Base-by-base conservation (phyloP, 2,113 vertebrate species). In the Dasypus novemcinctus region DNA sequence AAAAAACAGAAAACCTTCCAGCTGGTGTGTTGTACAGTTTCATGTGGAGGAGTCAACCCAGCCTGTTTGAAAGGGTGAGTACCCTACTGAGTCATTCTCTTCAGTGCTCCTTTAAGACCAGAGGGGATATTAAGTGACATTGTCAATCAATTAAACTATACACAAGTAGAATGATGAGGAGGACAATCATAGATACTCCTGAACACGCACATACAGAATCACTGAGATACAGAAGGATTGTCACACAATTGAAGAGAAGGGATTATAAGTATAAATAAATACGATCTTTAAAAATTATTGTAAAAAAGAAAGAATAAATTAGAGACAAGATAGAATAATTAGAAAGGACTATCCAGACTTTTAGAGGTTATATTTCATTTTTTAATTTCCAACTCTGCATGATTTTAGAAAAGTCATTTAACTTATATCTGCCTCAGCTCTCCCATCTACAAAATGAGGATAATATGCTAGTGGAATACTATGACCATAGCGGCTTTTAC, bases 201-300 rank as follows among this genome's bases (percentile, higher is more conserved):
- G 54, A 83, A 76, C 10, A 63, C 12, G 15, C 0, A 5, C 49
- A 85, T 18, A 11, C 36, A 84, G 18, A 76, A 43, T 76, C 36
- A 66, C 36, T 49, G 63, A 76, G 72, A 64, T 8, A 57, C 1
- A 36, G 20, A 31, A 79, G 14, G 33, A 64, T 46, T 83, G 8
- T 72, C 52, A 63, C 20, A 95, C 81, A 95, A 95, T 85, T 69
- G 85, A 85, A 76, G 41, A 5, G 27, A 91, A 78, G 63, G 46
- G 7, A 76, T 82, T 90, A 92, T 0, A 97, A 15, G 46, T 94
- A 80, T 13, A 90, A 90, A 87, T 74, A 88, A 63, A 95, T 87
- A 66, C 71, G 68, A 87, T 38, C 27, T 59, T 49, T 66, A 76
- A 78, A 79, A 4, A 75, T 41, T 80, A 76, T 4, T n/a, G n/a